Percentiles rank a stretch among this genome's conserved stretches.
phyloP scores from a whole-genome alignment of 2,888 invertebrate genomes.

The Crocallis elinguaria region DNA sequence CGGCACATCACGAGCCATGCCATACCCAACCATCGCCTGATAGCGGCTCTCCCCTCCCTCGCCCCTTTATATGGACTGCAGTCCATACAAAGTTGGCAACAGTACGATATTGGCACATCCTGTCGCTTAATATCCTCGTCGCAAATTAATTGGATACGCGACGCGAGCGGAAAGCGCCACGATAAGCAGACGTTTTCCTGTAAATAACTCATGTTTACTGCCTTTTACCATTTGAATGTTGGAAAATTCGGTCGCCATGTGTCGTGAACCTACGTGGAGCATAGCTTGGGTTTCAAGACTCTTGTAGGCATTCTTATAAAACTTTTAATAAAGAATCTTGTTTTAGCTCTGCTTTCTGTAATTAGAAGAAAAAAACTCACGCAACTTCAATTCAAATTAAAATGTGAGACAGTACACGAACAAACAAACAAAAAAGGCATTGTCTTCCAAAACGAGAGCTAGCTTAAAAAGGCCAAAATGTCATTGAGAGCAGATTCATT shows the following conservation, averaged over 20 bases:
- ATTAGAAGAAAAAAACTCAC: too few species aligned
- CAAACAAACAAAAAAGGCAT: background rate
- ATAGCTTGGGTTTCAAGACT: background rate
- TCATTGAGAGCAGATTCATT: background rate
- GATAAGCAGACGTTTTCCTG: slow-evolving; percentile 54
- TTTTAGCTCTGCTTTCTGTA: too few species aligned
- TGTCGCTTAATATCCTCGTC: slow-evolving; percentile 33
- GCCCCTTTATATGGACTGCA: too few species aligned
- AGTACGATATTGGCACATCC: slow-evolving; percentile 47
- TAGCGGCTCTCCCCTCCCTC: too few species aligned
- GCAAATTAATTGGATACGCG: slow-evolving; percentile 51
- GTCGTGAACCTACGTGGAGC: background rate
- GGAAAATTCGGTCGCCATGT: background rate
- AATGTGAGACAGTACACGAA: too few species aligned
- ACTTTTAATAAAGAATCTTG: too few species aligned
- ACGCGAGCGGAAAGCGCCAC: slow-evolving; percentile 47
- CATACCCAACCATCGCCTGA: background rate
- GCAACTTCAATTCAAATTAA: too few species aligned
- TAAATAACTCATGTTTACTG: slow-evolving; percentile 31
- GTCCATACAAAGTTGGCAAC: slow-evolving; percentile 43
- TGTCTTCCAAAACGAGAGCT: background rate
- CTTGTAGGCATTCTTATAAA: too few species aligned
- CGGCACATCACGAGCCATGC: background rate
- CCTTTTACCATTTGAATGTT: slow-evolving; percentile 4
- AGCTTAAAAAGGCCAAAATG: background rate